Conservation (phyloP, 2,797 vertebrate genomes). For the Pipistrellus kuhlii region DNA sequence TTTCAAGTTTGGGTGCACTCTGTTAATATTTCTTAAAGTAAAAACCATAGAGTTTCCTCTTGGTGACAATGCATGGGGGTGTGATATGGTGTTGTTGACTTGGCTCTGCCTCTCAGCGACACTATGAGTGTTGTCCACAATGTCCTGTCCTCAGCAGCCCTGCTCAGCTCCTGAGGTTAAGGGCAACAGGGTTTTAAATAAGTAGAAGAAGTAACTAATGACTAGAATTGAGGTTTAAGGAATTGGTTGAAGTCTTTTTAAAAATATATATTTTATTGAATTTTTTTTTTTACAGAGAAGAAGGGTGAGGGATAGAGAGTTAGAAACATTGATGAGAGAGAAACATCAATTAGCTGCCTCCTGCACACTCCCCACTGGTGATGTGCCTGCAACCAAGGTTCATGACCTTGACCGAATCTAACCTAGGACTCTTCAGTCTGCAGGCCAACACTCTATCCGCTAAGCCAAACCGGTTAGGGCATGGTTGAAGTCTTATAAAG, state of each 20-base stretch:
- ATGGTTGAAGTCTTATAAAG: not conserved
- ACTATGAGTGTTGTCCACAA: not conserved
- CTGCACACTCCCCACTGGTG: no score
- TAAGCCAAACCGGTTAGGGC: no score
- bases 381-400: no score
- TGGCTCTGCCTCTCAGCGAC: not conserved
- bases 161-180: not conserved
- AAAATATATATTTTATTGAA: no score
- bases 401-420: no score
- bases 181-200: not conserved
- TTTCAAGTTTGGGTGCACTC: constrained; percentile 18
- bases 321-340: no score
- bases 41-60: not conserved
- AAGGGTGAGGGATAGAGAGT: no score
- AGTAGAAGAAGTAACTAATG: constrained; percentile 5
- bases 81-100: not conserved
- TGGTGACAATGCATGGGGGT: not conserved
- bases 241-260: not conserved
- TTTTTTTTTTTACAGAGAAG: no score
- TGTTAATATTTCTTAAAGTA: not conserved
- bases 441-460: no score
- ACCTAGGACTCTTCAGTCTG: no score
- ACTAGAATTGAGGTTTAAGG: not conserved
- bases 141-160: not conserved
- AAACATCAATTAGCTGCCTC: no score